These are phyloP conservation scores for Oxyscelio sp. DNA, from an alignment of 2,888 invertebrate species.

Conservation along the genomic window DNA sequence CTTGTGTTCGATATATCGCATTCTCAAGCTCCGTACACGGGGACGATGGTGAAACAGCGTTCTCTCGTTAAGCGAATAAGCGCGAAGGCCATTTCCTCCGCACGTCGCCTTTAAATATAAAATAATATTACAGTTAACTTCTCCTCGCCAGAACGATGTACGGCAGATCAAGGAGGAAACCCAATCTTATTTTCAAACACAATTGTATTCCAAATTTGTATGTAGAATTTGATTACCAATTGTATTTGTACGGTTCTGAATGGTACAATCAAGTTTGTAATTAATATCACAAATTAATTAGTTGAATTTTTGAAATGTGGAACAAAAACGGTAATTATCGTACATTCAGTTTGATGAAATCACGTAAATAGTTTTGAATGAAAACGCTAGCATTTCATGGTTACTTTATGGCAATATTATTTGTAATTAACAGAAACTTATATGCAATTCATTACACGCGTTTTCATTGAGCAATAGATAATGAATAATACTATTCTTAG, in stretches of 20 bases:
- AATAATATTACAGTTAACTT: constrained; percentile 53
- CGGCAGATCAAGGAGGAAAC: no score
- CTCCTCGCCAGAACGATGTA: constrained; percentile 12
- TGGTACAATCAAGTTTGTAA: no score
- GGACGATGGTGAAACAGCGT: constrained; percentile 45
- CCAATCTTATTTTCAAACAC: no score
- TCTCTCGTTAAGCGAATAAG: constrained; percentile 47
- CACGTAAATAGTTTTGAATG: constrained; percentile 43
- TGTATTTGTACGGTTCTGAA: no score
- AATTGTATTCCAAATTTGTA: no score
- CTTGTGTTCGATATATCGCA: no score
- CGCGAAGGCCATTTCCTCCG: constrained; percentile 59
- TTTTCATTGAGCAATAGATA: constrained; percentile 59
- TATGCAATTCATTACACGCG: constrained; percentile 55
- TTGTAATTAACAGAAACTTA: constrained; percentile 58
- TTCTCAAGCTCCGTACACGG: no score
- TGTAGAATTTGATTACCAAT: no score
- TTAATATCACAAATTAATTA: no score
- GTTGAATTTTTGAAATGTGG: not conserved
- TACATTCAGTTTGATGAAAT: not conserved
- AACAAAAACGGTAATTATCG: constrained; percentile 12
- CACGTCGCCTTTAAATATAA: constrained; percentile 21
- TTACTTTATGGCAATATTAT: constrained; percentile 42
- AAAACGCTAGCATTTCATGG: constrained; percentile 21
- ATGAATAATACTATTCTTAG: constrained; percentile 58